Conservation (phyloP, 2,888 invertebrate species). For the Drosophila borborema region DNA sequence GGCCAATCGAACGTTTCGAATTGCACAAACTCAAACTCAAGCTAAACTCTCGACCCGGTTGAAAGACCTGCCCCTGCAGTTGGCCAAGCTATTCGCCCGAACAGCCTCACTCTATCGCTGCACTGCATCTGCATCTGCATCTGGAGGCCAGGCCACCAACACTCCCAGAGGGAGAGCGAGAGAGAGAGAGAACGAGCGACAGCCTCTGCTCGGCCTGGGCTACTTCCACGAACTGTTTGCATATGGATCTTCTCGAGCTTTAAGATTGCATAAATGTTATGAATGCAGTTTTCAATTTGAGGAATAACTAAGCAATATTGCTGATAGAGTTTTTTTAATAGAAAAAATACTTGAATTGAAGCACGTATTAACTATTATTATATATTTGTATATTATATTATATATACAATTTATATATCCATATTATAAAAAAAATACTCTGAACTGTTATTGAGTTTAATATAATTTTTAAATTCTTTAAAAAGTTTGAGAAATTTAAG, state of each 20-base stretch:
- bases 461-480: too few relatives aligned
- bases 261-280: conserved; percentile 52
- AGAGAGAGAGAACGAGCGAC: not conserved
- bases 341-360: not conserved
- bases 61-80: conserved; percentile 16
- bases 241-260: conserved; percentile 37
- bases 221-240: conserved; percentile 48
- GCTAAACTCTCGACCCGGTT: conserved; percentile 5
- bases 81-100: not conserved
- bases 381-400: too few relatives aligned
- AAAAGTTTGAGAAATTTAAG: too few relatives aligned
- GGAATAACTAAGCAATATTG: conserved; percentile 3
- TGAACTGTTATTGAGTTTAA: too few relatives aligned
- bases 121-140: conserved; percentile 40
- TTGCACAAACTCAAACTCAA: conserved; percentile 21
- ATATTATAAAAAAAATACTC: too few relatives aligned
- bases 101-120: conserved; percentile 25
- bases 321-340: not conserved
- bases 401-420: too few relatives aligned
- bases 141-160: not conserved
- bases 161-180: not conserved
- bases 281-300: not conserved
- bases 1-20: conserved; percentile 10
- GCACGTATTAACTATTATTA: too few relatives aligned
- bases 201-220: conserved; percentile 6